These are phyloP conservation scores for Pyrocephalus nanus DNA, from an alignment of 2,797 vertebrate species.

Conservation along the genomic window DNA sequence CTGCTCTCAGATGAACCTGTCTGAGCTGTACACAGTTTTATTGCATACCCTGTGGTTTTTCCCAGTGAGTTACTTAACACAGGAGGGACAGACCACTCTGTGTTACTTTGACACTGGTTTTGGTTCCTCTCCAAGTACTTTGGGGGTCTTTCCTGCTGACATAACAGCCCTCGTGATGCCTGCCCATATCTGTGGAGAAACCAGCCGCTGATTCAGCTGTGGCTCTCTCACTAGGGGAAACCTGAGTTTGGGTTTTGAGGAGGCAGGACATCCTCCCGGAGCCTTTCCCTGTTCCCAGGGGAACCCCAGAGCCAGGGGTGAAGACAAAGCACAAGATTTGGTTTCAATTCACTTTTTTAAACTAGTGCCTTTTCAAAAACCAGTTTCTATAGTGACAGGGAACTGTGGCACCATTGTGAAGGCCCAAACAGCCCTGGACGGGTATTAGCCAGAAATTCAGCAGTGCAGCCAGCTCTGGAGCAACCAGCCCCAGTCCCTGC, in stretches of 20 bases:
- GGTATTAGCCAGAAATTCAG: conserved; percentile 27
- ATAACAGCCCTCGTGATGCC: neutral
- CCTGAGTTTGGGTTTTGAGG: neutral
- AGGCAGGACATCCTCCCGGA: neutral
- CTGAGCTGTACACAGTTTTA: neutral
- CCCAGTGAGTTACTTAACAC: fast-evolving
- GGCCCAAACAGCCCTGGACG: neutral
- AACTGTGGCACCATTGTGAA: conserved; percentile 62
- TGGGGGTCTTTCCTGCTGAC: neutral
- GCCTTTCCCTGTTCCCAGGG: neutral
- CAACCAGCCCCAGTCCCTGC: neutral
- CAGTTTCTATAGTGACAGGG: conserved; percentile 62
- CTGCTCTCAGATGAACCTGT: neutral
- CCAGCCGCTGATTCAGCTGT: conserved; percentile 6
- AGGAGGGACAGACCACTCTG: neutral
- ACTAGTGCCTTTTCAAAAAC: conserved; percentile 33
- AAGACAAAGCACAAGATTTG: conserved; percentile 2
- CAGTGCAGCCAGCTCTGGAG: neutral
- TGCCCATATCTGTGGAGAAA: neutral
- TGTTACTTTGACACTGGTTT: neutral
- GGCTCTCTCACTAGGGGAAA: neutral
- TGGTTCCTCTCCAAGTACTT: conserved; percentile 8
- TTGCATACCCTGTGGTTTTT: neutral
- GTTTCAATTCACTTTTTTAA: conserved; percentile 50
- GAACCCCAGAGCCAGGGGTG: neutral